Conservation (phyloP, 2,888 invertebrate species). For the Embidobia sp. region DNA sequence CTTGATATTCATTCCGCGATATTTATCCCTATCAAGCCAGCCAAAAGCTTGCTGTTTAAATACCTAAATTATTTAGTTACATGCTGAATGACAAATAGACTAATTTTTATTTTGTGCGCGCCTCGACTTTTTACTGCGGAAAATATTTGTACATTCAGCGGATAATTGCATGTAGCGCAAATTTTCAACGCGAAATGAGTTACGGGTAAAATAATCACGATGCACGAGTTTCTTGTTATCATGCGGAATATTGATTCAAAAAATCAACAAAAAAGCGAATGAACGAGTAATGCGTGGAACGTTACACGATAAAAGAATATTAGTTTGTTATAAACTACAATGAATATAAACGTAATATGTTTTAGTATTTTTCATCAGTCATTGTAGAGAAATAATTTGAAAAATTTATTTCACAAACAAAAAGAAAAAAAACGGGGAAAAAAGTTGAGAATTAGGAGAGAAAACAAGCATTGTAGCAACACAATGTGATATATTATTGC, state of each 20-base stretch:
- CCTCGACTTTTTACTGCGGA: constrained; percentile 3
- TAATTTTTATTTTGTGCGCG: constrained; percentile 19
- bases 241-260: constrained; percentile 1
- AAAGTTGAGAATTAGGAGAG: too few relatives aligned
- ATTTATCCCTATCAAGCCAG: constrained; percentile 34
- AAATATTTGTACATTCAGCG: constrained; percentile 4
- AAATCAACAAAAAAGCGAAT: background rate
- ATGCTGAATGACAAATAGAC: constrained; percentile 24
- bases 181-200: too few relatives aligned
- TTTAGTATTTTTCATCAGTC: too few relatives aligned
- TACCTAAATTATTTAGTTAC: constrained; percentile 34
- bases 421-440: too few relatives aligned
- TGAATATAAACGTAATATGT: too few relatives aligned
- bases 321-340: too few relatives aligned
- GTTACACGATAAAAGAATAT: background rate
- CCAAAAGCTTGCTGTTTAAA: constrained; percentile 40
- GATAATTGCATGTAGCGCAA: constrained; percentile 2
- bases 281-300: background rate
- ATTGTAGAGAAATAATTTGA: too few relatives aligned
- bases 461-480: too few relatives aligned
- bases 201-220: too few relatives aligned
- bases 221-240: background rate
- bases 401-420: too few relatives aligned
- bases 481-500: too few relatives aligned
- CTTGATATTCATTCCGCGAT: constrained; percentile 46